phyloP scores from a whole-genome alignment of 2,888 invertebrate genomes.

The Pseudococcus viburni region DNA sequence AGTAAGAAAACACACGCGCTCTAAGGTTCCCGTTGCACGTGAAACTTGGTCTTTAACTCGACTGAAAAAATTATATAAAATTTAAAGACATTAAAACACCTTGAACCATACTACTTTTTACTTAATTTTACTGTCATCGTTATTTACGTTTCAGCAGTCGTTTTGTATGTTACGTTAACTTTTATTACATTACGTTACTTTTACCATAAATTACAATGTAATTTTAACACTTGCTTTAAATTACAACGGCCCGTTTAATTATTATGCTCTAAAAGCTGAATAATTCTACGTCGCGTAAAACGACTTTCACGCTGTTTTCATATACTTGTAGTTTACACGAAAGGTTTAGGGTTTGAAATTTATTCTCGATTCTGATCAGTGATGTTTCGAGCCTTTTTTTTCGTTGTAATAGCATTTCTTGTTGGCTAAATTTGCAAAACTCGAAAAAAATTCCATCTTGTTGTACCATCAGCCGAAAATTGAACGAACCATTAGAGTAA shows the following conservation, averaged over 20 bases:
- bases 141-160: slow-evolving; percentile 50
- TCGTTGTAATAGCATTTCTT: background rate
- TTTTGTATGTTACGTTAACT: slow-evolving; percentile 57
- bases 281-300: background rate
- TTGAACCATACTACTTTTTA: slow-evolving; percentile 43
- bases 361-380: background rate
- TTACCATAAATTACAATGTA: slow-evolving; percentile 51
- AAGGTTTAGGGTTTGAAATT: background rate
- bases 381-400: background rate
- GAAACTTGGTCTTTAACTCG: slow-evolving; percentile 26
- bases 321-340: background rate
- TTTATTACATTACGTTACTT: slow-evolving; percentile 56
- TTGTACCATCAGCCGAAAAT: background rate
- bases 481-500: slow-evolving; percentile 35
- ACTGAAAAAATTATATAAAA: slow-evolving; percentile 31
- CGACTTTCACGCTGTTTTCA: slow-evolving; percentile 33
- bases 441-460: slow-evolving; percentile 13
- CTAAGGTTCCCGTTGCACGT: background rate
- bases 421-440: background rate
- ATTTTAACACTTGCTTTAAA: slow-evolving; percentile 46
- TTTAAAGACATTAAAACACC: slow-evolving; percentile 54
- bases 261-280: slow-evolving; percentile 38
- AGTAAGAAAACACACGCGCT: slow-evolving; percentile 5
- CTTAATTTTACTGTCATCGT: slow-evolving; percentile 51
- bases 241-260: slow-evolving; percentile 44